Base-by-base conservation (phyloP, 2,888 invertebrate species). In the Polia nebulosa region DNA sequence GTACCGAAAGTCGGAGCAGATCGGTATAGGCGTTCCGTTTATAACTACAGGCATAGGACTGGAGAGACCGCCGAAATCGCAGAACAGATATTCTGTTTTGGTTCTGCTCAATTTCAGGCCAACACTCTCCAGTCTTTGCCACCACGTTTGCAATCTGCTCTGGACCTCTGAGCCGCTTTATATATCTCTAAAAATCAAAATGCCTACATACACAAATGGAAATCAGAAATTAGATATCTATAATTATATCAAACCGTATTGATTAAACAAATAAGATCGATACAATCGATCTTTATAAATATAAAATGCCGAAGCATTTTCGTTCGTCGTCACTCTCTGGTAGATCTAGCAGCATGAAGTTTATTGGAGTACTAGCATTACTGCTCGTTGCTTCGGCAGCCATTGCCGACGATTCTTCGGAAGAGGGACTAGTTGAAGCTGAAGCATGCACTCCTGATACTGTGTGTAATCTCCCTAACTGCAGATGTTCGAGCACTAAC, bases 381-480 rank as follows among this genome's bases (percentile, higher is more conserved):
- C 44, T 79, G 7, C 34, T 83, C 13, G 56, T 79, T 9, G 58
- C 78, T 25, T 57, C 72, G 8, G 74, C 68, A 36, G 76, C 58
- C 22, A 47, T 67, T 9, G 81, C 78, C 20, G 70, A 71, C 5
- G 81, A 69, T 15, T 44, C 39, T 22, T 61, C 52, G 36, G 36
- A 39, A 5, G 61, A 51, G 0, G 79, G 80, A n/a, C 66, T 90
- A 22, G 68, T 80, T 0, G 44, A 89, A n/a, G 94, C 93, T 2
- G 84, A 87, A n/a, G 22, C 72, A 1, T 96, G 96, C 84, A 81
- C 92, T 75, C 63, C 74, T 5, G 87, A 87, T n/a, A 79, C 83
- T 6, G 70, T 1, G 22, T 97, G 97, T 80, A 83, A 89, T 45
- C 87, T 96, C 1, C 97, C 97, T 0, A 81, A 93, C 53, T 97